Evolutionary conservation across 2,888 invertebrate genomes (phyloP), one percentile per base, ranked within the genome.

Genomic region (Euphydryas editha): DNA sequence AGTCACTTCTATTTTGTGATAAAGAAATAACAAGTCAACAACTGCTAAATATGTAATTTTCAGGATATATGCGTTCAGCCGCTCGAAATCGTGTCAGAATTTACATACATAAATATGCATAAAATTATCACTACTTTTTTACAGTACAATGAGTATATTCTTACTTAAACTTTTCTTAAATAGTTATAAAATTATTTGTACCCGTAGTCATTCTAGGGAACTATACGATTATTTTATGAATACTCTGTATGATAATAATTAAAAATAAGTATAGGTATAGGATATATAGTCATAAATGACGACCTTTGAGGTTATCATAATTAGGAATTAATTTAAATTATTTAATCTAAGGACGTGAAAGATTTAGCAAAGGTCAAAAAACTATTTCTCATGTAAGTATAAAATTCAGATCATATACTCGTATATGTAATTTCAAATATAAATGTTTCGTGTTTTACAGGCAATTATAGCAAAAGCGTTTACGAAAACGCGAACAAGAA

Each of bases 361-460:
- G n/a, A 44, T 44, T 44, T 44, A 44, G n/a, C n/a, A n/a, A n/a
- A 2, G 42, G n/a, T 15, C n/a, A 44, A n/a, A 44, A 6, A 44
- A 44, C 15, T n/a, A 44, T 44, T n/a, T 44, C n/a, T n/a, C n/a
- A n/a, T 6, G 2, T 15, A n/a, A n/a, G 2, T 44, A n/a, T 44
- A 44, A 15, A 44, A 44, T n/a, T n/a, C 5, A 44, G 42, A n/a
- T 44, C 6, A 6, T n/a, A 62, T 54, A 21, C 37, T n/a, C n/a
- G n/a, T n/a, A n/a, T n/a, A n/a, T n/a, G n/a, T n/a, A n/a, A 49
- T 60, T 65, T 58, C 42, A 59, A 59, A 76, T 73, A 64, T 72
- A 73, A 46, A 49, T n/a, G 47, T 42, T 30, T 59, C 54, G 51
- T 56, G 44, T 62, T 42, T 56, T 30, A 59, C 37, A 47, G 37